Base-by-base conservation (phyloP, 2,797 vertebrate genomes). In the Crotalus adamanteus region DNA sequence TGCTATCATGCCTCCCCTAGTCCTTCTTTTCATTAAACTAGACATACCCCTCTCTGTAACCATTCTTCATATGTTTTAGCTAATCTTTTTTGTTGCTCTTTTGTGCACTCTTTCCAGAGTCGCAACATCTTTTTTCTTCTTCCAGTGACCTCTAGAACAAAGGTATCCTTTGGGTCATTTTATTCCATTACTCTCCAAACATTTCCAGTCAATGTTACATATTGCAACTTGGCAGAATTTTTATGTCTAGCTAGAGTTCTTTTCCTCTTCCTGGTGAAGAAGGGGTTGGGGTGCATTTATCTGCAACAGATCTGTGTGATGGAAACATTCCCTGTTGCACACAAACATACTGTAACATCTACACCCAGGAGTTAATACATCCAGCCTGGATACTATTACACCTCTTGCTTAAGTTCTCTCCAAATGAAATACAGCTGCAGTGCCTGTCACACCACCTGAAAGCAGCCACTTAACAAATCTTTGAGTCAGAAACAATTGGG, bases 401-500 rank as follows among this genome's bases (percentile, higher is more conserved):
- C 97, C 95, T 96, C 97, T 96, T 97, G 96, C 97, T 95, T 96
- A 95, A 95, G 95, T 97, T 97, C 96, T 96, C 96, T 96, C 94
- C 96, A 97, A 97, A 97, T 95, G 87, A 98, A 98, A 97, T 97
- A 96, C 97, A 98, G 97, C 97, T 98, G 97, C 93, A 0, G 97
- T 96, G 94, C 96, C 95, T 95, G 92, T 97, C 91, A 20, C 94
- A 95, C 94, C 93, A 94, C 60, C 51, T 93, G 94, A 97, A 95
- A 97, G 95, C 92, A 94, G 93, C 57, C 91, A 95, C 94, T 96
- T 97, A 97, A 96, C 3, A 1, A 97, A 94, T 78, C 94, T 92
- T 94, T 95, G 93, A 96, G 92, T 95, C 96, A 94, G 65, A 94
- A 96, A 95, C 94, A 93, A 96, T 96, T 86, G 26, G 93, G 94